A percentile compares a stretch with the other conserved stretches of the same genome.
phyloP scores from a whole-genome alignment of 2,888 invertebrate species.

The Cheiracanthium punctorium region DNA sequence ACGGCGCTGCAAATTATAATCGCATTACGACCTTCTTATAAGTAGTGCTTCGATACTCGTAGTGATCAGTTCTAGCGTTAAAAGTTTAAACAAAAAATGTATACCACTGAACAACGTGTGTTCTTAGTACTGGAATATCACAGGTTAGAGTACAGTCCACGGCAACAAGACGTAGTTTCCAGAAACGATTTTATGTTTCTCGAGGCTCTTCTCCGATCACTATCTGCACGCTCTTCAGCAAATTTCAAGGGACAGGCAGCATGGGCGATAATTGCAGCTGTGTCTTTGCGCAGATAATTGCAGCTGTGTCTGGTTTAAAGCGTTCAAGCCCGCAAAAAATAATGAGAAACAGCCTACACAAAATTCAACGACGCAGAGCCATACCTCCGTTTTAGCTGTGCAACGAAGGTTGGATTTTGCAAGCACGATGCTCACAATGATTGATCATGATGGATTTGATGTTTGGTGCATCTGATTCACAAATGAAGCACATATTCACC shows the following conservation, averaged over 20 bases:
- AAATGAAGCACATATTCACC: constrained; percentile 19
- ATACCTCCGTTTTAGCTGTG: neutral
- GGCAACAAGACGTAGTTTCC: constrained; percentile 2
- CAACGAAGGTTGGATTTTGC: constrained; percentile 1
- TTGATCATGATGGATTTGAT: neutral
- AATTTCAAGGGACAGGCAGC: constrained; percentile 19
- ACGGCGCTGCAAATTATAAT: no score
- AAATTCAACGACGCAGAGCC: neutral
- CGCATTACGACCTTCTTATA: no score
- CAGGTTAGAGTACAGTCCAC: constrained; percentile 15
- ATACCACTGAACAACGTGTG: neutral
- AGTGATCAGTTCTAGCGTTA: neutral
- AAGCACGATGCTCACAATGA: constrained; percentile 11
- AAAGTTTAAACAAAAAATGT: neutral
- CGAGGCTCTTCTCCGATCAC: neutral
- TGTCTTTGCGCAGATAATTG: neutral
- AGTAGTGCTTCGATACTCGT: no score
- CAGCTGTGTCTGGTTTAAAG: constrained; percentile 1
- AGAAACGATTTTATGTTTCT: neutral
- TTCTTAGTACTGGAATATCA: constrained; percentile 4
- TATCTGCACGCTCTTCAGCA: neutral
- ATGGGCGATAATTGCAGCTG: neutral
- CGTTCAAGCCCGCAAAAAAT: constrained; percentile 8
- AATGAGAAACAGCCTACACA: neutral
- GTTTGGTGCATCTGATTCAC: constrained; percentile 8